A percentile compares a stretch with the other conserved stretches of the same genome.
Evolutionary conservation across 2,113 vertebrate genomes (phyloP).

Genomic region (Antigone vipio): DNA sequence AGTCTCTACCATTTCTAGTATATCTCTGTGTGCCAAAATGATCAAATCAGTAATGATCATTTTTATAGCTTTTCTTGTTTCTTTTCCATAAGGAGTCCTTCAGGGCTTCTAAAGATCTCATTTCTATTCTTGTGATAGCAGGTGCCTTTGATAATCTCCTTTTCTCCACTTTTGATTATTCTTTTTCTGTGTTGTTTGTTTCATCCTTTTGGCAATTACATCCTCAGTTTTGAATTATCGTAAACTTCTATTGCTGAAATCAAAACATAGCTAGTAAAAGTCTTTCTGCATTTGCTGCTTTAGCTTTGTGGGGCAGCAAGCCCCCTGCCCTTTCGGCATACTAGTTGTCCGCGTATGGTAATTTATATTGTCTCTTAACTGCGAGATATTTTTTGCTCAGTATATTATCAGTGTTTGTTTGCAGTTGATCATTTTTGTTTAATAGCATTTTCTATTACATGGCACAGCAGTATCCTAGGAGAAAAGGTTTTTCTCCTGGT

Average conservation of each 20-base stretch:
- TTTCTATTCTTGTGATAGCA: conserved; percentile 26
- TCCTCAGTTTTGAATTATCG: conserved; percentile 4
- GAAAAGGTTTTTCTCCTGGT: conserved; percentile 23
- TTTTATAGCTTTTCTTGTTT: neutral
- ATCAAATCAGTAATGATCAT: neutral
- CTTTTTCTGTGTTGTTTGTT: conserved; percentile 21
- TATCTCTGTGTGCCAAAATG: neutral
- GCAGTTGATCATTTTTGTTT: neutral
- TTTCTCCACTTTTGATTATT: conserved; percentile 17
- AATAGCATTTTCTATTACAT: neutral
- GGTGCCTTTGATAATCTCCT: conserved; percentile 47
- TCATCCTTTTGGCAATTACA: conserved; percentile 34
- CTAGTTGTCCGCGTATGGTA: neutral
- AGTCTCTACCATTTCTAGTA: neutral
- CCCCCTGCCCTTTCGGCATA: neutral
- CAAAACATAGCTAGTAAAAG: neutral
- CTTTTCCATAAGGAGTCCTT: conserved; percentile 11
- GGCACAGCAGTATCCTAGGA: neutral
- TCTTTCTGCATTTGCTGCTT: neutral
- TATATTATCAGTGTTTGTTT: neutral
- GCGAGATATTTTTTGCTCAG: conserved; percentile 7
- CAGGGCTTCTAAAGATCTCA: conserved; percentile 20
- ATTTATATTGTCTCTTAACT: conserved; percentile 13
- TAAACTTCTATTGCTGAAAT: conserved; percentile 13
- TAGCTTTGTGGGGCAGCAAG: neutral